Percentiles rank a stretch among this genome's conserved stretches.
Evolutionary conservation across 2,888 invertebrate species (phyloP).

Genomic region (Trichogramma evanescens): DNA sequence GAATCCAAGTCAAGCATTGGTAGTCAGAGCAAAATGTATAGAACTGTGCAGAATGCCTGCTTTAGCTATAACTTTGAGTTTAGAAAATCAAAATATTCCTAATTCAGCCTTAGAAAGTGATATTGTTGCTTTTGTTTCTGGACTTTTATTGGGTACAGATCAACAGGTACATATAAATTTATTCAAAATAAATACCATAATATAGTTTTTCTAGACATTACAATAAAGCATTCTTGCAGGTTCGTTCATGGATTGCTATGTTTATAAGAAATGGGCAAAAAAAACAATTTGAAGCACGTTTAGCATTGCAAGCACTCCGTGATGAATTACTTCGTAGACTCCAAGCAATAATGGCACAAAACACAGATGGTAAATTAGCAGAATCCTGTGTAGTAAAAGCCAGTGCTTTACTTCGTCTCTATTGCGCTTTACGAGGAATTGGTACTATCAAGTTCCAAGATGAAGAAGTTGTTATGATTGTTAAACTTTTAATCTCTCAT

Average conservation of each 20-base stretch:
- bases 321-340: conserved; percentile 69
- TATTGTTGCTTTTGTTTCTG: conserved; percentile 78
- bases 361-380: conserved; percentile 55
- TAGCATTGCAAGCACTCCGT: conserved; percentile 63
- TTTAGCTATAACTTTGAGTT: conserved; percentile 73
- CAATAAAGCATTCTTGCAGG: conserved; percentile 31
- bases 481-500: conserved; percentile 79
- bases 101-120: conserved; percentile 46
- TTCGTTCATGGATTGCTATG: conserved; percentile 87
- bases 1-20: conserved; percentile 80
- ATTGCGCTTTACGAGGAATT: conserved; percentile 87
- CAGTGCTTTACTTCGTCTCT: conserved; percentile 80
- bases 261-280: conserved; percentile 84
- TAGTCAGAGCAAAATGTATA: conserved; percentile 80
- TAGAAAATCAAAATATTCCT: conserved; percentile 53
- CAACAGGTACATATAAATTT: conserved; percentile 51
- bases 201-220: background rate
- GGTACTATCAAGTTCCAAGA: conserved; percentile 90
- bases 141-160: conserved; percentile 83
- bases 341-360: conserved; percentile 58
- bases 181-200: background rate
- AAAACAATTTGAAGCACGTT: conserved; percentile 69
- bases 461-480: conserved; percentile 78
- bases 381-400: conserved; percentile 73
- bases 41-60: conserved; percentile 86